These are phyloP conservation scores for Bombus breviceps DNA, from an alignment of 1,140 invertebrate species.

Conservation along the genomic window DNA sequence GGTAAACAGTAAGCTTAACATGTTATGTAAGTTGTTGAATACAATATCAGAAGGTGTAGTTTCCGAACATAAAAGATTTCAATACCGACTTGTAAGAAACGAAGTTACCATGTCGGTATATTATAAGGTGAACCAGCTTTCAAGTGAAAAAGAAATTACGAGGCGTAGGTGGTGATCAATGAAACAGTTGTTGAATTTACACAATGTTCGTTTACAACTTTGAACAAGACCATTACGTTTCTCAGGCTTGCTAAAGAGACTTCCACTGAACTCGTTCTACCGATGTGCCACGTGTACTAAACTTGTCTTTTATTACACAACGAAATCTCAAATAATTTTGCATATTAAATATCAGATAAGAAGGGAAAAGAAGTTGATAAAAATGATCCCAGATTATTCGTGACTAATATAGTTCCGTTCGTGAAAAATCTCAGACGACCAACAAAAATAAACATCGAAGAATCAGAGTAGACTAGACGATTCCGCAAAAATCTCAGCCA, in stretches of 20 bases:
- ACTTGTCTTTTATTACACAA: neutral
- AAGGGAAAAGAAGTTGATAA: no score
- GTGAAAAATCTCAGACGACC: no score
- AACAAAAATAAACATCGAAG: no score
- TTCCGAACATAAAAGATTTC: neutral
- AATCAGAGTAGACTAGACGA: no score
- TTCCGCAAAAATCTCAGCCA: no score
- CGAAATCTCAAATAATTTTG: neutral
- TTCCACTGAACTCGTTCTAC: neutral
- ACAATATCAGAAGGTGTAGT: conserved; percentile 12
- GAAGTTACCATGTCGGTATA: neutral
- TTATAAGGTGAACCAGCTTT: conserved; percentile 7
- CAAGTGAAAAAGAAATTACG: neutral
- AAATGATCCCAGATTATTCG: no score
- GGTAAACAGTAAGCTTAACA: neutral
- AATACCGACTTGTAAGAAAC: conserved; percentile 8
- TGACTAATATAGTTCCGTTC: no score
- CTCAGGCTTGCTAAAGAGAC: neutral
- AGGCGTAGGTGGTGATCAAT: conserved; percentile 27
- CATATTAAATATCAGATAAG: no score
- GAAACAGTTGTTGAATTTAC: conserved; percentile 34
- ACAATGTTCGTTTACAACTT: conserved; percentile 33
- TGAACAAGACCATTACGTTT: conserved; percentile 12
- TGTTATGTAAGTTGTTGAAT: conserved; percentile 4
- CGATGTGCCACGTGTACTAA: neutral